Conservation (phyloP, 1,140 invertebrate species). For the Subanguina moxae region DNA sequence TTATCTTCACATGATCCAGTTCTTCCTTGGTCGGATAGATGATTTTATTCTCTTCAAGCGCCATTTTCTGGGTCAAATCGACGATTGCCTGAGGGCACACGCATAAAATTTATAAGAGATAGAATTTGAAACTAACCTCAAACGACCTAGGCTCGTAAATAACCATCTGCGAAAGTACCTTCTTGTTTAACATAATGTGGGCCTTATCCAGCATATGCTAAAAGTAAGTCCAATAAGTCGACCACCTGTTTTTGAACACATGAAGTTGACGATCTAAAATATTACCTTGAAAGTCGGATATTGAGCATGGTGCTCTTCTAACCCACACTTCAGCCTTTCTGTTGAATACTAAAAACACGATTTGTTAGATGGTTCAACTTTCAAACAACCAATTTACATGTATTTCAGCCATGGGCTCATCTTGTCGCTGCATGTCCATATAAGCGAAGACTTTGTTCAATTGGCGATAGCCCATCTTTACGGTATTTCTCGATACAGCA, state of each 20-base stretch:
- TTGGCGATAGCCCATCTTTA: slow-evolving; percentile 34
- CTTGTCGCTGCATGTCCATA: slow-evolving; percentile 50
- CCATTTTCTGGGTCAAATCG: slow-evolving; percentile 49
- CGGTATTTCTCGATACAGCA: slow-evolving; percentile 35
- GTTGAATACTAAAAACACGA: slow-evolving; percentile 46
- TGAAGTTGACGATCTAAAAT: too few relatives aligned
- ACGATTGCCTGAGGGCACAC: slow-evolving; percentile 33
- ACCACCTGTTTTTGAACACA: too few relatives aligned
- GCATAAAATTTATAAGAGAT: slow-evolving; percentile 10
- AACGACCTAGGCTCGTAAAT: slow-evolving; percentile 55
- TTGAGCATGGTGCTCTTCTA: slow-evolving; percentile 46
- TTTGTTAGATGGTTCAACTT: background rate
- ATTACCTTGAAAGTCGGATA: slow-evolving; percentile 37
- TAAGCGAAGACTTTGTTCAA: slow-evolving; percentile 50
- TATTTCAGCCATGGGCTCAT: slow-evolving; percentile 46
- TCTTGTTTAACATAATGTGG: slow-evolving; percentile 52
- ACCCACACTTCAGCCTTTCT: slow-evolving; percentile 42
- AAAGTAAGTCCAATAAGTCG: too few relatives aligned
- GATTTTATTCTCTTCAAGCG: slow-evolving; percentile 33
- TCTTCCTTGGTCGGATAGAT: slow-evolving; percentile 32
- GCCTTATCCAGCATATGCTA: slow-evolving; percentile 41
- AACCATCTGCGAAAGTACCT: slow-evolving; percentile 48
- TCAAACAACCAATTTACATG: slow-evolving; percentile 23
- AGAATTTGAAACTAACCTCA: slow-evolving; percentile 34
- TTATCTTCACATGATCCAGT: slow-evolving; percentile 38